Conservation (phyloP, 2,888 invertebrate genomes). For the Limenitis camilla region DNA sequence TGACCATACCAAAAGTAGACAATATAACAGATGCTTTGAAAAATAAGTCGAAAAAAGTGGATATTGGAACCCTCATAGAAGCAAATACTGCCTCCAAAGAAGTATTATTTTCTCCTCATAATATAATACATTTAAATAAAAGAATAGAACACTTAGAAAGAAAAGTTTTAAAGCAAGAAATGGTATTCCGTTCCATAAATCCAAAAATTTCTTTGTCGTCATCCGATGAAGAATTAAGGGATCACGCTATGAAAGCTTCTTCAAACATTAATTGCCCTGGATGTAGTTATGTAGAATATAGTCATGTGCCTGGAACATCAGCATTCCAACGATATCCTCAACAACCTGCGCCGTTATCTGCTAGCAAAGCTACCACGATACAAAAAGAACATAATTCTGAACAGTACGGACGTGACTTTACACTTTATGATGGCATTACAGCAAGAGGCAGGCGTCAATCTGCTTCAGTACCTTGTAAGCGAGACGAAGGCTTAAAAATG, state of each 20-base stretch:
- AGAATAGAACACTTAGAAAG: constrained; percentile 53
- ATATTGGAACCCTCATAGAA: constrained; percentile 46
- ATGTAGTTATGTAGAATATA: constrained; percentile 65
- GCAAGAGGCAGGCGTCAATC: constrained; percentile 59
- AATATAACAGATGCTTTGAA: constrained; percentile 31
- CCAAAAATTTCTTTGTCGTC: constrained; percentile 48
- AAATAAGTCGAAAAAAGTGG: constrained; percentile 38
- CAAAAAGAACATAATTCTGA: constrained; percentile 66
- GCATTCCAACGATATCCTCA: constrained; percentile 62
- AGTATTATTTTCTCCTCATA: constrained; percentile 30
- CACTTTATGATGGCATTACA: constrained; percentile 63
- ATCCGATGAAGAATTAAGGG: constrained; percentile 50
- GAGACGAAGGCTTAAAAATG: constrained; percentile 52
- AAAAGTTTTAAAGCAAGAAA: constrained; percentile 56
- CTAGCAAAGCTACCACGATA: constrained; percentile 54
- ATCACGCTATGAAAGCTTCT: constrained; percentile 35
- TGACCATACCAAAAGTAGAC: constrained; percentile 44
- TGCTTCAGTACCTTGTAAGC: constrained; percentile 61
- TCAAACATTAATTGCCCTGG: constrained; percentile 43
- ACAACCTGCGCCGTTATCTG: constrained; percentile 48
- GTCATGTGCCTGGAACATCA: constrained; percentile 61
- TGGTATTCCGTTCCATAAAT: constrained; percentile 54
- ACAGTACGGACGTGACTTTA: constrained; percentile 64
- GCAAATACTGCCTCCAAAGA: constrained; percentile 45
- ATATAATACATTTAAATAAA: constrained; percentile 42